Base-by-base conservation (phyloP, 1,140 invertebrate genomes). In the Sminthurides bifidus region DNA sequence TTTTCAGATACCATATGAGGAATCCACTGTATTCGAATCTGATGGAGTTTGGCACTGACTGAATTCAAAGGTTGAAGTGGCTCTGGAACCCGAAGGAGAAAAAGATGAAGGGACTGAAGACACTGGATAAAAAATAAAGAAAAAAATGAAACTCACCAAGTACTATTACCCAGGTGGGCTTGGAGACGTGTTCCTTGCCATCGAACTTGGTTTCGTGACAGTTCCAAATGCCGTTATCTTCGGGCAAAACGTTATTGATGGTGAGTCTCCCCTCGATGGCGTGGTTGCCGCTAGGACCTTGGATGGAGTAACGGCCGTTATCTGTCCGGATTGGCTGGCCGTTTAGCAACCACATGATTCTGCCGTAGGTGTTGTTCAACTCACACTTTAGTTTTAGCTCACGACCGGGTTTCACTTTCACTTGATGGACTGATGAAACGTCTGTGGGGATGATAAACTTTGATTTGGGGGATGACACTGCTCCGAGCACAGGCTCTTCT, bases 151-250 rank as follows among this genome's bases (percentile, higher is more conserved):
- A 51, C 63, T 60, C 56, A 67, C 66, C 58, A 38, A 65, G 23
- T 40, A 67, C 66, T 46, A 67, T 56, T n/a, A 67, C 56, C 53
- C 62, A 43, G 50, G 64, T 65, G 41, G 64, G 64, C 55, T 65
- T 62, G 0, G 64, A 66, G 21, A 63, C 46, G 23, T 57, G 58
- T 27, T 64, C 63, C 46, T 66, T 63, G 6, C 63, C 62, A 54
- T 67, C 59, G 52, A 60, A 62, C 38, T 60, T 59, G 27, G 63
- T 61, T 35, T 67, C 66, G 46, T 67, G 66, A 52, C 66, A 67
- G 31, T 67, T 64, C 66, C 66, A 67, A 29, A 67, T 56, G 23
- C 65, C 66, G 50, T 66, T 65, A 48, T 67, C 66, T 50, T 67
- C 64, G 27, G 63, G 58, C 19, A 64, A 30, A 10, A 66, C 60